A percentile compares a stretch with the other conserved stretches of the same genome.
phyloP scores from a whole-genome alignment of 2,888 invertebrate species.

The Balanococcus diminutus region DNA sequence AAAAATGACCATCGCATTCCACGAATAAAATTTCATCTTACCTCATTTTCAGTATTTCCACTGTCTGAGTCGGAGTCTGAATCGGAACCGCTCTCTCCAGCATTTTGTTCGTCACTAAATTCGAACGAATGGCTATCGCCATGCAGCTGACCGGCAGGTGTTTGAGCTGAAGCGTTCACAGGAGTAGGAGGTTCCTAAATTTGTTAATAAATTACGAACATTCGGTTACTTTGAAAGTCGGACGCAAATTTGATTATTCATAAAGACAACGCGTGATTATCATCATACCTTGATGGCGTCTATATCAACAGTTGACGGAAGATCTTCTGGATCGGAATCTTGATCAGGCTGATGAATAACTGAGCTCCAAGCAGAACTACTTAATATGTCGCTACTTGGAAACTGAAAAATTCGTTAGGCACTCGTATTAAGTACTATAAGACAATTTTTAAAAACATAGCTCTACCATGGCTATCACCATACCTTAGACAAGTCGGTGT shows the following conservation, averaged over 20 bases:
- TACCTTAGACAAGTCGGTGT: slow-evolving; percentile 27
- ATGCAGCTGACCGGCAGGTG: slow-evolving; percentile 56
- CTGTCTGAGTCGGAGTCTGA: slow-evolving; percentile 64
- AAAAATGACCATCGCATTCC: not conserved
- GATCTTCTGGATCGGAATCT: slow-evolving; percentile 69
- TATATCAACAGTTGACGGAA: slow-evolving; percentile 72
- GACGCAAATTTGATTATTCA: too few relatives aligned
- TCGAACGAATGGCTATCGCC: slow-evolving; percentile 56
- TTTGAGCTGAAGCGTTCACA: slow-evolving; percentile 57
- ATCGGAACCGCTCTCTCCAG: slow-evolving; percentile 61
- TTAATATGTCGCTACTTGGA: slow-evolving; percentile 58
- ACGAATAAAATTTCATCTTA: slow-evolving; percentile 58
- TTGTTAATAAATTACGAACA: slow-evolving; percentile 27
- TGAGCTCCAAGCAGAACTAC: slow-evolving; percentile 61
- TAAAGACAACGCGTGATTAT: too few relatives aligned
- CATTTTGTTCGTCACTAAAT: slow-evolving; percentile 61
- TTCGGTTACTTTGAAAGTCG: not conserved
- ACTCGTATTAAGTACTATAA: not conserved
- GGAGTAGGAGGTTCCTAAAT: slow-evolving; percentile 59
- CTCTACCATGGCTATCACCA: not conserved
- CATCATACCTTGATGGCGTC: slow-evolving; percentile 67
- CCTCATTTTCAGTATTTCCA: slow-evolving; percentile 62
- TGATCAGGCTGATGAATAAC: slow-evolving; percentile 61
- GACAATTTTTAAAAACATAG: not conserved
- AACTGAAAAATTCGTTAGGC: not conserved